Conservation (phyloP, 2,797 vertebrate species). For the Triplophysa bombifrons region DNA sequence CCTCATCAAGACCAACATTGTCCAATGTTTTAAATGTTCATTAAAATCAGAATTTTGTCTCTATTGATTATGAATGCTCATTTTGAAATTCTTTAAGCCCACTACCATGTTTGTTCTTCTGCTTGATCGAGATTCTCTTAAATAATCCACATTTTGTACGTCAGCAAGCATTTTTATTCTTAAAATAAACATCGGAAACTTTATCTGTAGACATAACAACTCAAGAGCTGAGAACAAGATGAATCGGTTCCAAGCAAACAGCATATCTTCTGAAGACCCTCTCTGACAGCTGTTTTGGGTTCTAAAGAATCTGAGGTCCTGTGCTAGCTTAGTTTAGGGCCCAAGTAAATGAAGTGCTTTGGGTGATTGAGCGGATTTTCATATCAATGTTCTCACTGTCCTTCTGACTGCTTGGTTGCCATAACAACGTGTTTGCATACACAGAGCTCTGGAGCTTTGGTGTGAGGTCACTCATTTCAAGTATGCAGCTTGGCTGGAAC, state of each 20-base stretch:
- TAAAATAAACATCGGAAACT: conserved; percentile 48
- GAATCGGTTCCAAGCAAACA: neutral
- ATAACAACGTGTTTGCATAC: conserved; percentile 60
- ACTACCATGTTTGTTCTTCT: conserved; percentile 35
- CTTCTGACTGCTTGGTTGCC: conserved; percentile 54
- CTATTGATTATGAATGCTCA: too few species aligned
- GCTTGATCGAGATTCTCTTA: conserved; percentile 38
- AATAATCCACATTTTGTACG: conserved; percentile 23
- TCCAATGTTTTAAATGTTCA: too few species aligned
- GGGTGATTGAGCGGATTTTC: conserved; percentile 44
- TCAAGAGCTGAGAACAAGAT: conserved; percentile 19
- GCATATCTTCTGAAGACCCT: conserved; percentile 22
- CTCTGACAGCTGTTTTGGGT: conserved; percentile 13
- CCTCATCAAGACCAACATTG: too few species aligned
- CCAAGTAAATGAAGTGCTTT: conserved; percentile 46
- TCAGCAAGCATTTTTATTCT: conserved; percentile 31
- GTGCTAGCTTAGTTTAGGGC: conserved; percentile 40
- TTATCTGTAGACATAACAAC: conserved; percentile 57
- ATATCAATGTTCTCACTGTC: conserved; percentile 53
- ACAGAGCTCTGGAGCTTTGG: conserved; percentile 52
- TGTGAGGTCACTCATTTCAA: conserved; percentile 81
- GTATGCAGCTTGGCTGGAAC: conserved; percentile 84
- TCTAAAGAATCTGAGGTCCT: conserved; percentile 43
- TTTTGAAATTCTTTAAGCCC: neutral
- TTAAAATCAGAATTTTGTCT: too few species aligned